Percentiles rank a stretch among this genome's conserved stretches.
These are phyloP conservation scores for Lycaon pictus DNA, from an alignment of 2,113 vertebrate species.

Conservation along the genomic window DNA sequence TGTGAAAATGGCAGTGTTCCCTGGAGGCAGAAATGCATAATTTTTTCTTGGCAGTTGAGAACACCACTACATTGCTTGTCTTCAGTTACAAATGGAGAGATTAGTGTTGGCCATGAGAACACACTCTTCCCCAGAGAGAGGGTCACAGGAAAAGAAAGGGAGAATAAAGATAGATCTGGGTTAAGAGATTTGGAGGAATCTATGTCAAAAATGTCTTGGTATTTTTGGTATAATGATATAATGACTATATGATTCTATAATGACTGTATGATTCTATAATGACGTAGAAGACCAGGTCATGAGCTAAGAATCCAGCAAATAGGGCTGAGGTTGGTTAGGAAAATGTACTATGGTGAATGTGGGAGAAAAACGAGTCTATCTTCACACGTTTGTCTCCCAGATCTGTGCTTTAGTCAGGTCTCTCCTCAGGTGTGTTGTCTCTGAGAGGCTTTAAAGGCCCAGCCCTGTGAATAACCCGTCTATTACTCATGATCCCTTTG, in stretches of 20 bases:
- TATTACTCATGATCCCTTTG: background rate
- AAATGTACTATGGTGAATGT: background rate
- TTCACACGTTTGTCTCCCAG: background rate
- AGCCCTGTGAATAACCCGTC: background rate
- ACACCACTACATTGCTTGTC: slow-evolving; percentile 35
- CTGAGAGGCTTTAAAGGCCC: background rate
- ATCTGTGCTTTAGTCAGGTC: background rate
- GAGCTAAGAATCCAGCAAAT: background rate
- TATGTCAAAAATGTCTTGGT: background rate
- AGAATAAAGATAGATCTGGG: background rate
- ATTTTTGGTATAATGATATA: background rate
- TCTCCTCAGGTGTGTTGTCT: background rate
- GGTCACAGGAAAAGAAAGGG: background rate
- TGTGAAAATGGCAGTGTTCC: slow-evolving; percentile 75
- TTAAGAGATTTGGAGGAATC: slow-evolving; percentile 20
- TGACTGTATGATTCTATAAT: background rate
- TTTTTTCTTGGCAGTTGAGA: slow-evolving; percentile 63
- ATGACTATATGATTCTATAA: background rate
- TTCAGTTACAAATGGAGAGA: slow-evolving; percentile 66
- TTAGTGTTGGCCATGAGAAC: slow-evolving; percentile 52
- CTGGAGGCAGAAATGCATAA: slow-evolving; percentile 62
- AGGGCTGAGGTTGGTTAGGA: background rate
- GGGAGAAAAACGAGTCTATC: background rate
- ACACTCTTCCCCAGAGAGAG: slow-evolving; percentile 35
- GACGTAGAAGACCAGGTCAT: background rate